phyloP scores from a whole-genome alignment of 2,797 vertebrate genomes.

The Catharus ustulatus region DNA sequence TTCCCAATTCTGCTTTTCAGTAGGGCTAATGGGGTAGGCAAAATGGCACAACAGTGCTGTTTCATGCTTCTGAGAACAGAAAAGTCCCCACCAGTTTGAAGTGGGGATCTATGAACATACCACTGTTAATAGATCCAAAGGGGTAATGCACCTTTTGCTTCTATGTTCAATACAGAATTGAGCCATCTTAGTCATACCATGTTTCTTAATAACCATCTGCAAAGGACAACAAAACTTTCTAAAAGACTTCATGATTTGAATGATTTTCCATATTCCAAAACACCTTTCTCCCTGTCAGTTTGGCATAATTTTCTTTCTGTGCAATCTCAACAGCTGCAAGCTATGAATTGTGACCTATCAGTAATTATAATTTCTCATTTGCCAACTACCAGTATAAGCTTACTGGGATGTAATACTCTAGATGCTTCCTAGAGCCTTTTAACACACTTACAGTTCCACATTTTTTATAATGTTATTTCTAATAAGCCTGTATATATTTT shows the following conservation, averaged over 20 bases:
- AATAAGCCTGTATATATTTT: not conserved
- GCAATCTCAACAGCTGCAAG: not conserved
- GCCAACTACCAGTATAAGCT: not conserved
- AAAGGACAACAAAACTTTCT: accelerated
- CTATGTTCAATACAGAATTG: not conserved
- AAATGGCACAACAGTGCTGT: not conserved
- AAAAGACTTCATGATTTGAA: not conserved
- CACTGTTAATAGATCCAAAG: not conserved
- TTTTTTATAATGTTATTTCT: not conserved
- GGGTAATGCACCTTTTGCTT: not conserved
- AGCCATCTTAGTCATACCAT: not conserved
- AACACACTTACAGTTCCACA: not conserved
- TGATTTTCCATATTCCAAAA: not conserved
- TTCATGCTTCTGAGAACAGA: not conserved
- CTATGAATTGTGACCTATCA: not conserved
- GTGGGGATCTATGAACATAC: not conserved
- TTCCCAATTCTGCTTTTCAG: not conserved
- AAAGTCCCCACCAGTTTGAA: not conserved
- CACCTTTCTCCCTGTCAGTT: not conserved
- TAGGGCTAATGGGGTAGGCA: not conserved
- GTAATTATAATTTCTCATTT: not conserved
- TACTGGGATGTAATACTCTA: not conserved
- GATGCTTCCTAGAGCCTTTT: not conserved
- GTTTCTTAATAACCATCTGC: not conserved
- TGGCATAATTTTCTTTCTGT: not conserved